Percentiles rank a stretch among this genome's conserved stretches.
Evolutionary conservation across 2,113 vertebrate genomes (phyloP).

Genomic region (Athene cunicularia): DNA sequence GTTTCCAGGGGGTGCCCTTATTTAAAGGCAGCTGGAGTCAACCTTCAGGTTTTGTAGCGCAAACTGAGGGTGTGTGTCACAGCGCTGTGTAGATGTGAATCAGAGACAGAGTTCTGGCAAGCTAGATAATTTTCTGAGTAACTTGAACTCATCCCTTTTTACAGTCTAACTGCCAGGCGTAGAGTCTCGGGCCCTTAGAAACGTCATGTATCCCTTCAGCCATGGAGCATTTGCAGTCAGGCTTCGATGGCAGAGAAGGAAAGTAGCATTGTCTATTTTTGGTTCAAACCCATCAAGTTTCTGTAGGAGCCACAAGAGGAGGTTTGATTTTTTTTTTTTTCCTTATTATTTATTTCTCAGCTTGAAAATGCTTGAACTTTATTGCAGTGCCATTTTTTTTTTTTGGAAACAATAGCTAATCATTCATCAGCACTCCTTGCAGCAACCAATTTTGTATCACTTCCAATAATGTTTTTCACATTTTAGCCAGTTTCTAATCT

Average conservation of each 20-base stretch:
- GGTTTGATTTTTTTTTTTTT: not conserved
- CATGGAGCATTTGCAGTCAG: not conserved
- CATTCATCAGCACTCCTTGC: not conserved
- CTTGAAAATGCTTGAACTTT: not conserved
- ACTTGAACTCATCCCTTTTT: not conserved
- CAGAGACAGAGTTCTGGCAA: not conserved
- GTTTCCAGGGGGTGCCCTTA: not conserved
- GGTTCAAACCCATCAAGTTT: not conserved
- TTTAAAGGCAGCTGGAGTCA: not conserved
- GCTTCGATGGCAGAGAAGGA: not conserved
- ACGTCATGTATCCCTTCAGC: not conserved
- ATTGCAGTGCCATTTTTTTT: not conserved
- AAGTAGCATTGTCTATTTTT: not conserved
- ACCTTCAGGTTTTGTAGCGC: not conserved
- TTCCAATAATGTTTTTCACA: not conserved
- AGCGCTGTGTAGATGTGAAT: not conserved
- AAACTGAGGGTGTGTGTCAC: not conserved
- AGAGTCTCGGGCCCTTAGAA: not conserved
- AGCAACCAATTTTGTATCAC: not conserved
- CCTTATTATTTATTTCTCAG: not conserved
- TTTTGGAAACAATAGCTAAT: not conserved
- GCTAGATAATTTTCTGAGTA: not conserved
- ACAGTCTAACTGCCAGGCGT: not conserved
- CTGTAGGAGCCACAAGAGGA: not conserved
- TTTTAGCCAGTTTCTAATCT: slow-evolving; percentile 29